Conservation (phyloP, 2,797 vertebrate species). For the Buphagus erythrorhynchus region DNA sequence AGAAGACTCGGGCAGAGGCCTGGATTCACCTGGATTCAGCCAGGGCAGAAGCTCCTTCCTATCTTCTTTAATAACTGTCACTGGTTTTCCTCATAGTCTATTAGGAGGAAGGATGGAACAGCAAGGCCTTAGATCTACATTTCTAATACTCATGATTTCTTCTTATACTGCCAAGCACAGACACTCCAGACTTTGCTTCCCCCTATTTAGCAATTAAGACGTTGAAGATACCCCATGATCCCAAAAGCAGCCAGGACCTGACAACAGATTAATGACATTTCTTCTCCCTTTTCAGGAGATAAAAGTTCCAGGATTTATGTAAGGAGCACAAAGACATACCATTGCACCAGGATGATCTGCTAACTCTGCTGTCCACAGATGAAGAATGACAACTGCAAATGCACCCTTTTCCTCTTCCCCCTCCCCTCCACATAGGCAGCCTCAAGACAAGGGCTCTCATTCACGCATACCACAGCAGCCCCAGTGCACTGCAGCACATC, state of each 20-base stretch:
- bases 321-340: background rate
- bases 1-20: background rate
- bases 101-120: background rate
- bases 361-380: background rate
- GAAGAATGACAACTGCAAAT: background rate
- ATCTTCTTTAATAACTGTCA: background rate
- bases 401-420: background rate
- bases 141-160: background rate
- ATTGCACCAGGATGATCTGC: background rate
- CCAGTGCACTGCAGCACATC: background rate
- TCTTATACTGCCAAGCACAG: background rate
- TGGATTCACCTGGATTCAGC: background rate
- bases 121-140: background rate
- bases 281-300: background rate
- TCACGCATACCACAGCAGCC: background rate
- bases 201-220: background rate
- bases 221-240: background rate
- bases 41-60: background rate
- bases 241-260: background rate
- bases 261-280: background rate
- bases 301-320: background rate
- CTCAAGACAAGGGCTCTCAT: background rate
- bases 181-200: background rate
- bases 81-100: background rate
- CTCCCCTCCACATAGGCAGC: background rate